phyloP scores from a whole-genome alignment of 1,140 invertebrate species.

The Dendroctonus ponderosae region DNA sequence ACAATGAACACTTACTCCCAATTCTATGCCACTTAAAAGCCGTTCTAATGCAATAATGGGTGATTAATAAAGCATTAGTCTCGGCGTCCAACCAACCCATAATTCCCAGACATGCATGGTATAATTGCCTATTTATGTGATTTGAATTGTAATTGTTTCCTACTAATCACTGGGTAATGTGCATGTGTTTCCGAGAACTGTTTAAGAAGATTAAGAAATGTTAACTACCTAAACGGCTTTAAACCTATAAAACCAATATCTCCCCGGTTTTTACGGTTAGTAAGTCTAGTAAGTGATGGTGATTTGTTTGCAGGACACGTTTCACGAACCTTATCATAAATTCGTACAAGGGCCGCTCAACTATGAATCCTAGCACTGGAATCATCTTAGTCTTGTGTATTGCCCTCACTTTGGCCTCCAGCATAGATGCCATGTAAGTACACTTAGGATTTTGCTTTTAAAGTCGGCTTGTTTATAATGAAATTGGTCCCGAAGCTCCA shows the following conservation, averaged over 20 bases:
- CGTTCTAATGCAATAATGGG: neutral
- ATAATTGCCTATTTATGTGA: neutral
- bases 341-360: neutral
- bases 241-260: neutral
- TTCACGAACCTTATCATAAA: constrained; percentile 25
- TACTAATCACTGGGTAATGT: neutral
- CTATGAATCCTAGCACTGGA: constrained; percentile 5
- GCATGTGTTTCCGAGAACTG: neutral
- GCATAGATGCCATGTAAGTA: constrained; percentile 14
- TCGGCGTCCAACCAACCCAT: neutral
- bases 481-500: neutral
- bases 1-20: neutral
- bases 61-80: neutral
- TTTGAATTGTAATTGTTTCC: neutral
- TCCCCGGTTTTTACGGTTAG: neutral
- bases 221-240: neutral
- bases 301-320: constrained; percentile 11
- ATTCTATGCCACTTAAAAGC: constrained; percentile 2
- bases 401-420: neutral
- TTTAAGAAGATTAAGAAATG: neutral
- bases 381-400: constrained; percentile 1
- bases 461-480: neutral
- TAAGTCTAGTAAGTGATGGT: neutral
- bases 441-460: neutral
- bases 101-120: neutral